Evolutionary conservation across 2,797 vertebrate species (phyloP), one percentile per base, ranked within the genome.

Genomic region (Scomberomorus guttatus): DNA sequence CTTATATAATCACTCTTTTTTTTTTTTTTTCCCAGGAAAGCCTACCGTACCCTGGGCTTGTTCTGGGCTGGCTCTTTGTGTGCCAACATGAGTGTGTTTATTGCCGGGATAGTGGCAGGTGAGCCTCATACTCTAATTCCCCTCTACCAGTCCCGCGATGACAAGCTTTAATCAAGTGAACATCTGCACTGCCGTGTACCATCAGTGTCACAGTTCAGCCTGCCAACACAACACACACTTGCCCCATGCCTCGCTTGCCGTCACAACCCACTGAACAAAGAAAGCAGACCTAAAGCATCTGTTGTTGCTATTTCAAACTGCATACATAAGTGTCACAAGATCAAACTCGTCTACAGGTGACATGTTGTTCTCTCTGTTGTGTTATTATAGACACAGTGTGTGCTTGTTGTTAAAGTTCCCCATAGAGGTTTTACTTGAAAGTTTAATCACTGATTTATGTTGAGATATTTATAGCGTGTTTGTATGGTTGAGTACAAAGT

Each of bases 51-150:
- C 25, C 63, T 97, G 59, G 97, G 96, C 2, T 95, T 99, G 29
- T 97, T 97, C 89, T 99, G 98, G 98, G 93, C 97, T 37, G 98
- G 98, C 34, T 98, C 97, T 7, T 72, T 98, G 48, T 61, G 92
- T 29, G 96, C 97, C 94, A 98, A 97, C 91, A 93, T 98, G 89
- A 59, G 95, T 1, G 96, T 98, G 62, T 98, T 98, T 87, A 94
- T 98, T 50, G 87, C 91, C 0, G 97, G 98, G 13, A 98, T 97
- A 66, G 89, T 97, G 68, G 92, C 97, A 82, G 98, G 98, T 99
- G 95, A 91, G 93, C 61, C 65, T 82, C 78, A 75, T 86, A 48
- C 69, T 62, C 52, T 55, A 42, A 71, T 61, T 55, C 51, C 39
- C 42, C 56, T 81, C 64, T 42, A 59, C 75, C 67, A 13, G 55